Evolutionary conservation across 92 coral and sea anemone genomes (phyloP).

Genomic region (Hydrozoanthus gracilis): DNA sequence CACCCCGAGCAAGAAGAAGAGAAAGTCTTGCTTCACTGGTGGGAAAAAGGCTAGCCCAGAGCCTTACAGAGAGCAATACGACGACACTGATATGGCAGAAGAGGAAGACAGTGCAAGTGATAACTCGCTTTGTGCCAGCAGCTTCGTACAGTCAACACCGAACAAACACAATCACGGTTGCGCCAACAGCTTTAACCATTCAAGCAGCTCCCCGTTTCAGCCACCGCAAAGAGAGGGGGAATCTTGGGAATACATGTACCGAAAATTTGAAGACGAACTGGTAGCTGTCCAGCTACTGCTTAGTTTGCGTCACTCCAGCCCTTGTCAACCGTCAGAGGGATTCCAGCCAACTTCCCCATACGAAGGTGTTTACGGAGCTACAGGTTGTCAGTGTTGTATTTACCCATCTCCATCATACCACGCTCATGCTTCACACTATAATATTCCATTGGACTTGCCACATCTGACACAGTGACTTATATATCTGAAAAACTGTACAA

Average conservation of each 20-base stretch:
- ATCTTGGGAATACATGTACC: conserved; percentile 83
- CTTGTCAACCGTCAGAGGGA: conserved; percentile 54
- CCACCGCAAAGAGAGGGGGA: conserved; percentile 63
- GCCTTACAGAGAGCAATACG: conserved; percentile 66
- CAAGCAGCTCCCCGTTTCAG: conserved; percentile 65
- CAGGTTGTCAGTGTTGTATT: conserved; percentile 40
- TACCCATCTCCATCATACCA: conserved; percentile 39
- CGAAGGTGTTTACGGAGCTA: conserved; percentile 19
- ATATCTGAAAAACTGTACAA: neutral
- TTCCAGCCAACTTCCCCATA: conserved; percentile 38
- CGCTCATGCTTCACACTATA: conserved; percentile 29
- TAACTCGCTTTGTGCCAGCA: conserved; percentile 43
- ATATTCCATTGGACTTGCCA: conserved; percentile 43
- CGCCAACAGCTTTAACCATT: conserved; percentile 57
- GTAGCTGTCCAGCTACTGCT: conserved; percentile 91
- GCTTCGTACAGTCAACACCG: conserved; percentile 36
- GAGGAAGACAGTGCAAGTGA: conserved; percentile 60
- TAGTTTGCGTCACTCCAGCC: conserved; percentile 84
- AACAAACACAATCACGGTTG: conserved; percentile 37
- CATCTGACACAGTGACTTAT: conserved; percentile 25
- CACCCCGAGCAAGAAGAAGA: conserved; percentile 87
- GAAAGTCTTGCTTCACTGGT: conserved; percentile 57
- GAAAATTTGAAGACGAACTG: conserved; percentile 91
- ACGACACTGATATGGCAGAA: conserved; percentile 64
- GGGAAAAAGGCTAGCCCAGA: conserved; percentile 68